Conservation (phyloP, 2,113 vertebrate species). For the Seriola rivoliana region DNA sequence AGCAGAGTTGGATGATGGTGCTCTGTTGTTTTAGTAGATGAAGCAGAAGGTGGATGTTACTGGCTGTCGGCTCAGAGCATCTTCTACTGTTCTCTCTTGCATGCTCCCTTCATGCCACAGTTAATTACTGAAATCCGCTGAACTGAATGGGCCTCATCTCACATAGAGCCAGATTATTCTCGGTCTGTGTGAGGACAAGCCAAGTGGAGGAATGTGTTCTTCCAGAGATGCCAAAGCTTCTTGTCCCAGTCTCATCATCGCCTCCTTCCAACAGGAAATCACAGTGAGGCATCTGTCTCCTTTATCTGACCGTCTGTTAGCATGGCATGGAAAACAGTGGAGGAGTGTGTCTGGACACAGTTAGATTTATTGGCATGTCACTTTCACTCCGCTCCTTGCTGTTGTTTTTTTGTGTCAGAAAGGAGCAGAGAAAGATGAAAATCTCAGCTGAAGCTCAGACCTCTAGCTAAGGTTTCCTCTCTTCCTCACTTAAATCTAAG, state of each 20-base stretch:
- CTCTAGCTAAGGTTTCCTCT: too few species aligned
- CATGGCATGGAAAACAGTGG: constrained; percentile 13
- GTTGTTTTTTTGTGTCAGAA: constrained; percentile 53
- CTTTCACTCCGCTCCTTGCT: constrained; percentile 42
- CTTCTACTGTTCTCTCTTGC: not conserved
- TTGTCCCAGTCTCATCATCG: not conserved
- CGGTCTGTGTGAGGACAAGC: constrained; percentile 2
- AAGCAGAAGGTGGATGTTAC: too few species aligned
- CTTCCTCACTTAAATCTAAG: not conserved
- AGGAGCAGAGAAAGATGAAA: not conserved
- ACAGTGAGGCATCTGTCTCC: constrained; percentile 5
- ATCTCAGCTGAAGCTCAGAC: too few species aligned
- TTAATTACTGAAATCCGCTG: constrained; percentile 45
- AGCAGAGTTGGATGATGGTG: too few species aligned
- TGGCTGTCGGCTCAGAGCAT: not conserved
- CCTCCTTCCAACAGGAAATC: constrained; percentile 37
- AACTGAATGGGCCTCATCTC: not conserved
- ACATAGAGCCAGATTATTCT: constrained; percentile 38
- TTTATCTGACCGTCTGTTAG: constrained; percentile 11
- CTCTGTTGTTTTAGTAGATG: too few species aligned
- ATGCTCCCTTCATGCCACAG: constrained; percentile 31
- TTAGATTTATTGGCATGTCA: constrained; percentile 33
- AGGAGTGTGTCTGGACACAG: not conserved
- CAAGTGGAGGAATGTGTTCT: not conserved
- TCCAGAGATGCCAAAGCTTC: too few species aligned